Conservation (phyloP, 2,113 vertebrate species). For the Sciurus niger region DNA sequence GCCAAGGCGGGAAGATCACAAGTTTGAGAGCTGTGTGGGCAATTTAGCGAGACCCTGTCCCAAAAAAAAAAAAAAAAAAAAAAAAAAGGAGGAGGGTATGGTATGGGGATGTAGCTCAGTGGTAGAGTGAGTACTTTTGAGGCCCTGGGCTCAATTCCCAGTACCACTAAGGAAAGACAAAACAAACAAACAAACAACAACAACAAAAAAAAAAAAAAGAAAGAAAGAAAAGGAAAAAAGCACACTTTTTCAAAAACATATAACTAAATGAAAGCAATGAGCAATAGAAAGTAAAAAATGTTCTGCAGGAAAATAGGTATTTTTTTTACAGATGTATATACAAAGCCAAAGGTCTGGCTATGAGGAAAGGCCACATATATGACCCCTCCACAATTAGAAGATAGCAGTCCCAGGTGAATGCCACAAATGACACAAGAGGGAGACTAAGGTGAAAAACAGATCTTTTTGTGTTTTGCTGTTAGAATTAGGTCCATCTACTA, state of each 20-base stretch:
- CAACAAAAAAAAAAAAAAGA: too few species aligned
- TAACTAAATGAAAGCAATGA: slow-evolving; percentile 42
- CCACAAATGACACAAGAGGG: neutral
- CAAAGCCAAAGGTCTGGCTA: neutral
- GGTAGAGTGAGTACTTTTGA: too few species aligned
- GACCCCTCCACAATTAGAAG: neutral
- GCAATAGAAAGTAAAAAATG: neutral
- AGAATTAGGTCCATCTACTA: neutral
- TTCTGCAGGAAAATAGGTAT: neutral
- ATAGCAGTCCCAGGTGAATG: neutral
- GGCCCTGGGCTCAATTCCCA: too few species aligned
- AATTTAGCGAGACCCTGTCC: too few species aligned
- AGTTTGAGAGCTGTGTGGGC: too few species aligned
- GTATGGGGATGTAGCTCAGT: too few species aligned
- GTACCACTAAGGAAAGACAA: too few species aligned
- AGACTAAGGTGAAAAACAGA: neutral
- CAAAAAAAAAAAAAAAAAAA: too few species aligned
- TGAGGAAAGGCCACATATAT: neutral
- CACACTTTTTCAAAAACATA: neutral
- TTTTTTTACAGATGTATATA: slow-evolving; percentile 40
- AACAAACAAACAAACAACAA: too few species aligned
- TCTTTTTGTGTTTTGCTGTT: neutral
- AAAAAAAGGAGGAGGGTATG: too few species aligned
- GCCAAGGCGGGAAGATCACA: too few species aligned
- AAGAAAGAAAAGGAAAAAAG: too few species aligned